Conservation (phyloP, 2,888 invertebrate genomes). For the Azorinus chamasolen region DNA sequence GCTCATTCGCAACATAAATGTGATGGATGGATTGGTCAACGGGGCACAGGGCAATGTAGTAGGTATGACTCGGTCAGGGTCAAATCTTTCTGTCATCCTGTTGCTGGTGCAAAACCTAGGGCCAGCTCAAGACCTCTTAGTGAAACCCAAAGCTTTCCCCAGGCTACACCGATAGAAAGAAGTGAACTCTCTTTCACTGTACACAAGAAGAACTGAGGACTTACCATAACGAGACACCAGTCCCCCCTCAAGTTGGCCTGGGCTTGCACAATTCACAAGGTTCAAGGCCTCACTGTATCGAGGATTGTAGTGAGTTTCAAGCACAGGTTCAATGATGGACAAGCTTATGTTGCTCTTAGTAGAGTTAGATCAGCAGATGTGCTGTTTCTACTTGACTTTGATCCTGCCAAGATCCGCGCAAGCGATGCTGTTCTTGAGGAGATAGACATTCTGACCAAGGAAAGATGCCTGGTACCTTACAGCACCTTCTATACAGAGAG, state of each 20-base stretch:
- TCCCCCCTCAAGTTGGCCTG: slow-evolving; percentile 45
- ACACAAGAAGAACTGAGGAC: slow-evolving; percentile 10
- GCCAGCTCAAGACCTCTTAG: slow-evolving; percentile 8
- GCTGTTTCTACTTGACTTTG: slow-evolving; percentile 28
- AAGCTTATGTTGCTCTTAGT: slow-evolving; percentile 48
- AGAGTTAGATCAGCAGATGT: slow-evolving; percentile 27
- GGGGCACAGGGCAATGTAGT: slow-evolving; percentile 47
- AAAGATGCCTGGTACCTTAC: background rate
- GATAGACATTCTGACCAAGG: slow-evolving; percentile 1
- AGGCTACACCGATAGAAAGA: slow-evolving; percentile 31
- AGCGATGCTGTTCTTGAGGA: background rate
- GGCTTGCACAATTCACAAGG: slow-evolving; percentile 52
- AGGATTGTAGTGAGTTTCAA: slow-evolving; percentile 44
- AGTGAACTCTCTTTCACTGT: slow-evolving; percentile 24
- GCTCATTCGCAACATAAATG: slow-evolving; percentile 56
- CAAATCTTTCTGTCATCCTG: background rate
- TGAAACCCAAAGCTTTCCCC: background rate
- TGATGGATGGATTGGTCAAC: slow-evolving; percentile 58
- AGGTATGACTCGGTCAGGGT: slow-evolving; percentile 10
- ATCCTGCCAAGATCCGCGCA: slow-evolving; percentile 18
- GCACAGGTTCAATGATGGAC: slow-evolving; percentile 28
- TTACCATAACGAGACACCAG: slow-evolving; percentile 26
- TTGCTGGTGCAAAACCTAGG: slow-evolving; percentile 25
- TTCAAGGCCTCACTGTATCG: slow-evolving; percentile 42
- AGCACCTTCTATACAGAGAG: background rate